Conservation (phyloP, 2,888 invertebrate species). For the Stomorhina lunata region DNA sequence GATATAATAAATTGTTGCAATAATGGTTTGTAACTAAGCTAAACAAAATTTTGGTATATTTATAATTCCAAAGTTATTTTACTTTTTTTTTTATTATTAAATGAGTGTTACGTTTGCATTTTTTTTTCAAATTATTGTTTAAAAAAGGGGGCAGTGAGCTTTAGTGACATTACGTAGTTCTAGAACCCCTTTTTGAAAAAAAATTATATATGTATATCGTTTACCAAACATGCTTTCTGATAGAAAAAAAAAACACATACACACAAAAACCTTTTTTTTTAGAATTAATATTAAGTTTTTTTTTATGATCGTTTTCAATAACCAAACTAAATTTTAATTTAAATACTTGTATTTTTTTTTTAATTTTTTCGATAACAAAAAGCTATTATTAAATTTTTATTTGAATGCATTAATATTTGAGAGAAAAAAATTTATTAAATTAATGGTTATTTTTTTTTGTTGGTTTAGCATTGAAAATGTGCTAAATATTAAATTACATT, state of each 20-base stretch:
- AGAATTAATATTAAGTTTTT: conserved; percentile 25
- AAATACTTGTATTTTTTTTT: conserved; percentile 33
- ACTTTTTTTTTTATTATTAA: not conserved
- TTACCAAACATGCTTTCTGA: conserved; percentile 65
- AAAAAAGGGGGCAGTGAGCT: conserved; percentile 43
- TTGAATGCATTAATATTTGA: conserved; percentile 53
- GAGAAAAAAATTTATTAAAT: conserved; percentile 35
- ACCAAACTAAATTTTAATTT: conserved; percentile 59
- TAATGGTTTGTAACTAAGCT: conserved; percentile 52
- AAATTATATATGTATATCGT: too few species aligned
- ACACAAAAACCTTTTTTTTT: conserved; percentile 62
- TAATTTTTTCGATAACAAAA: conserved; percentile 50
- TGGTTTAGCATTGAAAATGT: conserved; percentile 56
- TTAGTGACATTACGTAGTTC: conserved; percentile 64
- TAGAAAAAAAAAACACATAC: conserved; percentile 59
- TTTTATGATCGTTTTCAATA: conserved; percentile 49
- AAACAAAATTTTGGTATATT: conserved; percentile 19
- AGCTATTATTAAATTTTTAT: conserved; percentile 57
- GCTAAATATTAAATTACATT: conserved; percentile 62
- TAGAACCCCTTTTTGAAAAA: conserved; percentile 46
- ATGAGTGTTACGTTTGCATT: conserved; percentile 33
- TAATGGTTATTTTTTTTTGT: conserved; percentile 41
- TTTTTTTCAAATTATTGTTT: conserved; percentile 29
- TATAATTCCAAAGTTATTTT: conserved; percentile 21
- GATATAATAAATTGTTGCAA: conserved; percentile 32